A percentile compares a stretch with the other conserved stretches of the same genome.
phyloP scores from a whole-genome alignment of 2,888 invertebrate species.

The Clepsis dumicolana region DNA sequence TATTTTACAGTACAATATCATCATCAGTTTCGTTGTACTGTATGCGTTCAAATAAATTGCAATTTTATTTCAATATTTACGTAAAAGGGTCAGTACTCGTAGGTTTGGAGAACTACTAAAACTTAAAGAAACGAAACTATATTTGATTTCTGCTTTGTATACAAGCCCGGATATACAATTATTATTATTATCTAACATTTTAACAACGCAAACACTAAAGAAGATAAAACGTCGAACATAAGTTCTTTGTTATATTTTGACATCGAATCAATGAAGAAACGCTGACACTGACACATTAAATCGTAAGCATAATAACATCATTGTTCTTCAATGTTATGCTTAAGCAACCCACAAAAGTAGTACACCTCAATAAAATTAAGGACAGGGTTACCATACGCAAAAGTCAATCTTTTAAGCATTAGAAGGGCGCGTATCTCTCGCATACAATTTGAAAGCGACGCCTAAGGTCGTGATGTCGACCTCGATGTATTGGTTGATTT shows the following conservation, averaged over 20 bases:
- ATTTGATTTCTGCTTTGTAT: too few relatives aligned
- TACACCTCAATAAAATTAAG: slow-evolving; percentile 56
- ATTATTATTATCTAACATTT: too few relatives aligned
- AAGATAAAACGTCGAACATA: too few relatives aligned
- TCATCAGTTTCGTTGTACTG: neutral
- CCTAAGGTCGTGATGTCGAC: slow-evolving; percentile 75
- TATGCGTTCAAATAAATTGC: neutral
- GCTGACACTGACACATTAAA: neutral
- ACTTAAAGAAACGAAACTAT: too few relatives aligned
- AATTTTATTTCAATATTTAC: neutral
- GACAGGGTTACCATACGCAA: slow-evolving; percentile 68
- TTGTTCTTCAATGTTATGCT: slow-evolving; percentile 13
- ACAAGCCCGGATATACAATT: too few relatives aligned
- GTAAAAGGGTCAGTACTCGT: neutral
- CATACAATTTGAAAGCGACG: slow-evolving; percentile 74
- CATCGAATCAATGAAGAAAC: neutral
- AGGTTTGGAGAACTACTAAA: too few relatives aligned
- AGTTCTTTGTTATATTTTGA: neutral
- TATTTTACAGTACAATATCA: neutral
- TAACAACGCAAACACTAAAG: too few relatives aligned
- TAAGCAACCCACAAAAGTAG: slow-evolving; percentile 40
- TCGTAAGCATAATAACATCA: slow-evolving; percentile 3
- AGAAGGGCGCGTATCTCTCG: slow-evolving; percentile 74
- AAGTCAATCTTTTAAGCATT: slow-evolving; percentile 78
- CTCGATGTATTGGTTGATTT: slow-evolving; percentile 79